Evolutionary conservation across 2,888 invertebrate genomes (phyloP).

Genomic region (Archaeoteleia sp.): DNA sequence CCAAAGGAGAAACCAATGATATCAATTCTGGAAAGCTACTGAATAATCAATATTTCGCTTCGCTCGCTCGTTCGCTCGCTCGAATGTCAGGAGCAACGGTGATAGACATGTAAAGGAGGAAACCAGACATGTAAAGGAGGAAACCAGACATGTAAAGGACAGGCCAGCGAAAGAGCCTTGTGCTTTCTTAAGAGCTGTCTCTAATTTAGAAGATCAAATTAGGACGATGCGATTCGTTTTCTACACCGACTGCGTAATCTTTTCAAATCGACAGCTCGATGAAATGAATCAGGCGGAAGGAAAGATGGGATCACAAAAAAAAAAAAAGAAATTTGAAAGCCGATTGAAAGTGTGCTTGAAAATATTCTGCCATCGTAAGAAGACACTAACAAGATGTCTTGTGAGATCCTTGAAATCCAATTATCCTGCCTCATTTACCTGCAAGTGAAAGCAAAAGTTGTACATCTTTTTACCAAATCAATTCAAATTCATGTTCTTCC

Average conservation of each 20-base stretch:
- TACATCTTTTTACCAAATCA: constrained; percentile 1
- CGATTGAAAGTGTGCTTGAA: constrained; percentile 23
- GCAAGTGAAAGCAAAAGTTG: constrained; percentile 13
- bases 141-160: constrained; percentile 20
- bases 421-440: constrained; percentile 18
- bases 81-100: neutral
- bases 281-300: constrained; percentile 9
- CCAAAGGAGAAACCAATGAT: constrained; percentile 37
- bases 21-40: constrained; percentile 39
- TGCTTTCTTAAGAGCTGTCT: constrained; percentile 28
- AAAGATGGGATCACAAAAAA: constrained; percentile 17
- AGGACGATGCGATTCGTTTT: constrained; percentile 33
- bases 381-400: constrained; percentile 28
- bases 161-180: constrained; percentile 9
- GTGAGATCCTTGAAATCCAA: constrained; percentile 18
- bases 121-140: constrained; percentile 7
- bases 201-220: constrained; percentile 56
- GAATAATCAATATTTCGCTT: constrained; percentile 49
- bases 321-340: constrained; percentile 8
- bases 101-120: no score
- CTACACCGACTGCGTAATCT: constrained; percentile 17
- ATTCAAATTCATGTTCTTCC: constrained; percentile 7
- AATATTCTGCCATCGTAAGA: constrained; percentile 15
- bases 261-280: constrained; percentile 32
- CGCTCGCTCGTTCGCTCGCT: constrained; percentile 22